Evolutionary conservation across 1,140 invertebrate genomes (phyloP).

Genomic region (Dendroctonus valens): DNA sequence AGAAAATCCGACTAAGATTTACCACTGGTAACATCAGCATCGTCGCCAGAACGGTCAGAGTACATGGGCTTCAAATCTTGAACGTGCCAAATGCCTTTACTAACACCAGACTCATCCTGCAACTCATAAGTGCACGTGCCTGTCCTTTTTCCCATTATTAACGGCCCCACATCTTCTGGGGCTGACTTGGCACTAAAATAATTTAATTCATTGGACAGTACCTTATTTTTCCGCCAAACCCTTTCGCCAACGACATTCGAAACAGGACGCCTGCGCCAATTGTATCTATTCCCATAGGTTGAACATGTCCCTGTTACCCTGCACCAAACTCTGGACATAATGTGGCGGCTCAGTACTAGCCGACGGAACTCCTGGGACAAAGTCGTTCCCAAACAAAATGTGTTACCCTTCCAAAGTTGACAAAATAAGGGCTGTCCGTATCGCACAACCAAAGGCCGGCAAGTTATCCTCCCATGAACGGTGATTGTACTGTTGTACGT

Average conservation of each 20-base stretch:
- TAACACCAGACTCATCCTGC: not conserved
- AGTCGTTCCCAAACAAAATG: constrained; percentile 13
- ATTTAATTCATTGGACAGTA: constrained; percentile 31
- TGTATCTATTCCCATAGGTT: constrained; percentile 26
- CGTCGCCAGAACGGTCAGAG: too few species aligned
- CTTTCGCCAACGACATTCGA: constrained; percentile 11
- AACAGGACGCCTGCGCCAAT: constrained; percentile 23
- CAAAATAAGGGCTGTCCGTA: constrained; percentile 40
- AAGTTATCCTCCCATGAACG: constrained; percentile 41
- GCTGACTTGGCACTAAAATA: constrained; percentile 33
- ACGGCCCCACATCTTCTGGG: constrained; percentile 27
- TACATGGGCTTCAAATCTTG: not conserved
- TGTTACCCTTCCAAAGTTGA: constrained; percentile 25
- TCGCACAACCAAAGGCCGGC: constrained; percentile 33
- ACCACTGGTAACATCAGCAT: too few species aligned
- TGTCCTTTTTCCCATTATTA: constrained; percentile 4
- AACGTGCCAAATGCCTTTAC: constrained; percentile 10
- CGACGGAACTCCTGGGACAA: not conserved
- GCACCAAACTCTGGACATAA: not conserved
- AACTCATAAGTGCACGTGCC: constrained; percentile 16
- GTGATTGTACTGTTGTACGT: constrained; percentile 35
- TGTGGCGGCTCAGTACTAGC: not conserved
- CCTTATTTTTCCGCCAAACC: constrained; percentile 29
- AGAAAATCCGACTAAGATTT: too few species aligned
- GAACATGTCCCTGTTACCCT: not conserved